Evolutionary conservation across 2,113 vertebrate genomes (phyloP), one percentile per base, ranked within the genome.

Genomic region (Hippocampus mohnikei): DNA sequence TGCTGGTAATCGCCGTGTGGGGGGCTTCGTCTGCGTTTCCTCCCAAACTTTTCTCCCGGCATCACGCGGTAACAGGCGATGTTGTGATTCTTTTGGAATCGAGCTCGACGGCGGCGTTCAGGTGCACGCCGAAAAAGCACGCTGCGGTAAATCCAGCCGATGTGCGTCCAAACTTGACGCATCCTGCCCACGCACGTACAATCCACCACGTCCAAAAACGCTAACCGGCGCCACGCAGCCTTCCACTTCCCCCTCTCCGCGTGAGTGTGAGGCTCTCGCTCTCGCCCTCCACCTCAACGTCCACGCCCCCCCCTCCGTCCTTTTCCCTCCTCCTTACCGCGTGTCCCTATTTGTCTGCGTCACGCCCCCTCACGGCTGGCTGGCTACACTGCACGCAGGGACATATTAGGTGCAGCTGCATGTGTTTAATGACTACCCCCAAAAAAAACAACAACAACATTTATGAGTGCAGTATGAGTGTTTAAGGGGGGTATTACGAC

Each of bases 11-110:
- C 37, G 58, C 16, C 11, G 58, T 37, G 33, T 33, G 33, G 76
- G 76, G 81, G 75, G 77, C 65, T 80, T 71, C 23, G 63, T 66
- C 74, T 64, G 76, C 70, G 80, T 86, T 79, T 88, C 77, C 74
- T 81, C 73, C 81, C 55, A 88, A 88, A 90, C 85, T 90, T 91
- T 88, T 89, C 85, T 88, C 86, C 85, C 87, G 33, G 27, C 58
- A 89, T 91, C 80, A 87, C 90, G 87, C 85, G 67, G 78, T 62
- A 33, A 62, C 27, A 18, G 25, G 66, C 56, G 41, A 21, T 21
- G 21, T 40, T 12, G n/a, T 11, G 6, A 5, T 44, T 25, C 21
- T 25, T 65, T 44, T 65, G 40, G 12, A 44, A 44, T 23, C 20
- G 8, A 64, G 21, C 21, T 64, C 62, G 11, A 12, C 16, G 48